These are phyloP conservation scores for Tautogolabrus adspersus DNA, from an alignment of 2,113 vertebrate genomes.

Conservation along the genomic window DNA sequence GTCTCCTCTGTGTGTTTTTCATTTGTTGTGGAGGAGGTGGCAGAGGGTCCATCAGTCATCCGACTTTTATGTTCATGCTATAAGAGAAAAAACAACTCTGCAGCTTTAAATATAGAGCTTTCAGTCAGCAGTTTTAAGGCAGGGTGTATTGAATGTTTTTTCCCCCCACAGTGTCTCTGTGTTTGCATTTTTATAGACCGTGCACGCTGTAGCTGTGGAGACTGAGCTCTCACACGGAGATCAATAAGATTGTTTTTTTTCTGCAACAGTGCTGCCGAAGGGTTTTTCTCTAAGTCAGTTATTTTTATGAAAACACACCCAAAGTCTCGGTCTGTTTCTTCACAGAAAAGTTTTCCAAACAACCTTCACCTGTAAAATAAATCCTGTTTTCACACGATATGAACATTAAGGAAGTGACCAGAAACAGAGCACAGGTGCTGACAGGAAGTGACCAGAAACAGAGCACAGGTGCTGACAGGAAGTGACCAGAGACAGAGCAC, in stretches of 20 bases:
- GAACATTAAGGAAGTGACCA: too few species aligned
- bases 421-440: too few species aligned
- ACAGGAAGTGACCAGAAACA: too few species aligned
- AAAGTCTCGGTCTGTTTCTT: neutral
- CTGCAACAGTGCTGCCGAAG: neutral
- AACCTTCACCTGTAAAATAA: too few species aligned
- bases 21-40: neutral
- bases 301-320: neutral
- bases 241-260: neutral
- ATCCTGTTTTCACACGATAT: too few species aligned
- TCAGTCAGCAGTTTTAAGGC: neutral
- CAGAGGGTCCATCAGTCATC: neutral
- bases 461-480: too few species aligned
- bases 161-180: neutral
- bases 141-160: neutral
- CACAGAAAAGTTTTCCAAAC: neutral
- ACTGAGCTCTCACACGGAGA: neutral
- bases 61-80: neutral
- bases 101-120: neutral
- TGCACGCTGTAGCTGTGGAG: neutral
- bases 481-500: too few species aligned
- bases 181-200: neutral
- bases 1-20: neutral
- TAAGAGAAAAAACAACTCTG: neutral
- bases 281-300: neutral